Base-by-base conservation (phyloP, 2,888 invertebrate species). In the Calliphora vomitoria region DNA sequence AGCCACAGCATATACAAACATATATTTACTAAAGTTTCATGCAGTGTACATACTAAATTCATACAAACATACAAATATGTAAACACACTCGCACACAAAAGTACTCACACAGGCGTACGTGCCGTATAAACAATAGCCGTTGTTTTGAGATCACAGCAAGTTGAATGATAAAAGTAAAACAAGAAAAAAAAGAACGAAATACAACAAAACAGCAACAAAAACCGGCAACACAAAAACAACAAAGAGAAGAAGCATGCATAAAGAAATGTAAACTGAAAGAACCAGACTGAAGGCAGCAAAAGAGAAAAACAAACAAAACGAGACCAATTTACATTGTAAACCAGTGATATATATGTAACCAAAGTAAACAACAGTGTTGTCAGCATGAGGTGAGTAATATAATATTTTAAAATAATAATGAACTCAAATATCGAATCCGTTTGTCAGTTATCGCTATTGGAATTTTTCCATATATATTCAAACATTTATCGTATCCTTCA, bases 81-180 rank as follows among this genome's bases (percentile, higher is more conserved):
- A 11, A 18, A 69, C 53, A 60, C 53, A 62, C 69, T 60, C 20
- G 47, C 13, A 55, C 13, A 72, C 68, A 62, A 50, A 62, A 25
- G 66, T 10, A 38, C 66, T 44, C 55, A 66, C 79, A 82, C 13
- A 11, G 41, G 72, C 35, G 79, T 84, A 79, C 84, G 85, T 85
- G 82, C 69, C 58, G 25, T 74, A 18, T 8, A 53, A 58, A 83
- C 76, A 83, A 83, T 80, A 80, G 50, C 58, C 75, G 55, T 80
- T 86, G 80, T 87, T 84, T 81, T 81, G 44, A 79, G 81, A 85
- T 86, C 86, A 81, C 64, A 80, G 68, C 64, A 79, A 80, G 47
- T 58, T 25, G 55, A 55, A 69, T 71, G 44, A 69, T 20, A 84
- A 55, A 31, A 76, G 38, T 72, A 18, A 75, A 58, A 58, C 47